phyloP scores from a whole-genome alignment of 1,140 invertebrate genomes.

The Micrasema minimum region DNA sequence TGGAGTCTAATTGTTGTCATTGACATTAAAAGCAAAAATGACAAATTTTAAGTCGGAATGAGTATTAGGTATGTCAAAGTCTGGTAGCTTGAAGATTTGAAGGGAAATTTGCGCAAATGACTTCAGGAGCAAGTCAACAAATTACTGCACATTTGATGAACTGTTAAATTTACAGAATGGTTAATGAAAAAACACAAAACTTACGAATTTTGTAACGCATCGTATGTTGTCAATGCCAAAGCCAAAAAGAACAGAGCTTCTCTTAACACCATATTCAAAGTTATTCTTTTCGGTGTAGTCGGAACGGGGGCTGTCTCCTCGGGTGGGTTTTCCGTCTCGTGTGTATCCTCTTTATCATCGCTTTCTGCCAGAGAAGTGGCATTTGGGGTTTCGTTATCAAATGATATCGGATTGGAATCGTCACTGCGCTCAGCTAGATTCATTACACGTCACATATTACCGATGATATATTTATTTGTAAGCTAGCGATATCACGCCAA shows the following conservation, averaged over 20 bases:
- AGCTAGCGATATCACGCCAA: not conserved
- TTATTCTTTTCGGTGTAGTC: constrained; percentile 59
- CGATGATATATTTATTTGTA: constrained; percentile 31
- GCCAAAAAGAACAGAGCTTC: constrained; percentile 65
- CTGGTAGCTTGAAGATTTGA: too few species aligned
- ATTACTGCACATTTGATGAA: too few species aligned
- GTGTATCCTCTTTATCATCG: constrained; percentile 38
- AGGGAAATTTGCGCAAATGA: too few species aligned
- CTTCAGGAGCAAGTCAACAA: too few species aligned
- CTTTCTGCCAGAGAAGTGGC: constrained; percentile 32
- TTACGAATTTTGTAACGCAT: constrained; percentile 72
- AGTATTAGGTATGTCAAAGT: too few species aligned
- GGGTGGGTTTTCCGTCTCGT: constrained; percentile 26
- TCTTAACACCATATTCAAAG: constrained; percentile 63
- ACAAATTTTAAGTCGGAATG: too few species aligned
- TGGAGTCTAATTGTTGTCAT: too few species aligned
- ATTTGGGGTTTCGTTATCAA: constrained; percentile 38
- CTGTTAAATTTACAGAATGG: too few species aligned
- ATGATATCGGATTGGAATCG: constrained; percentile 21
- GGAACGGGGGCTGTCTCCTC: constrained; percentile 52
- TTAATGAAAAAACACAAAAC: too few species aligned
- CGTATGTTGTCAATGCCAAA: constrained; percentile 67
- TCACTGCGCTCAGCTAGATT: constrained; percentile 27
- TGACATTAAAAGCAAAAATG: too few species aligned
- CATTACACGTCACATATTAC: constrained; percentile 43